Evolutionary conservation across 2,797 vertebrate species (phyloP).

Genomic region (Sylvilagus floridanus): DNA sequence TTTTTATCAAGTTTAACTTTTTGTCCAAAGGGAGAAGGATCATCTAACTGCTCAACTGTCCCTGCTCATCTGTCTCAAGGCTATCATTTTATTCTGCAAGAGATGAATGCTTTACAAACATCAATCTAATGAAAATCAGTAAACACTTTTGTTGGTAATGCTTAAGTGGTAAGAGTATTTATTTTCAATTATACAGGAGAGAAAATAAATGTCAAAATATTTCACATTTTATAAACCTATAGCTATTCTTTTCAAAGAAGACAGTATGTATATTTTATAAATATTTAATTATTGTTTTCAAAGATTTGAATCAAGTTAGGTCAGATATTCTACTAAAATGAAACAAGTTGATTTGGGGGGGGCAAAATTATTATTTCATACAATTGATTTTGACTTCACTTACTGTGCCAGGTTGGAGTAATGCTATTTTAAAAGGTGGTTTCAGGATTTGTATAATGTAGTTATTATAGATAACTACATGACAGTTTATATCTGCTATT

Average conservation of each 20-base stretch:
- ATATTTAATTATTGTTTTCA: conserved; percentile 46
- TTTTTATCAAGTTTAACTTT: conserved; percentile 30
- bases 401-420: background rate
- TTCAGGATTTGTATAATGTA: conserved; percentile 38
- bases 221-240: conserved; percentile 46
- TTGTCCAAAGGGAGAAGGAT: conserved; percentile 39
- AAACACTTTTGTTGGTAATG: background rate
- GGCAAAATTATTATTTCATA: background rate
- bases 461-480: background rate
- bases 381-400: conserved; percentile 56
- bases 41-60: background rate
- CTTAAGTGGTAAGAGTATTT: background rate
- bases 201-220: conserved; percentile 47
- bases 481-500: conserved; percentile 24
- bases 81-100: conserved; percentile 53
- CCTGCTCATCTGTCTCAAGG: background rate
- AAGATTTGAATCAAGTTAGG: conserved; percentile 46
- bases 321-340: conserved; percentile 33
- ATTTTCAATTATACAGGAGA: conserved; percentile 16
- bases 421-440: conserved; percentile 25
- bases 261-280: background rate
- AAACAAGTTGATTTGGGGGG: conserved; percentile 31
- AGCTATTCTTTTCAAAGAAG: conserved; percentile 59
- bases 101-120: conserved; percentile 3
- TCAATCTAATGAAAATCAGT: background rate